Evolutionary conservation across 2,113 vertebrate genomes (phyloP), one percentile per base, ranked within the genome.

Genomic region (Neopipo cinnamomea): DNA sequence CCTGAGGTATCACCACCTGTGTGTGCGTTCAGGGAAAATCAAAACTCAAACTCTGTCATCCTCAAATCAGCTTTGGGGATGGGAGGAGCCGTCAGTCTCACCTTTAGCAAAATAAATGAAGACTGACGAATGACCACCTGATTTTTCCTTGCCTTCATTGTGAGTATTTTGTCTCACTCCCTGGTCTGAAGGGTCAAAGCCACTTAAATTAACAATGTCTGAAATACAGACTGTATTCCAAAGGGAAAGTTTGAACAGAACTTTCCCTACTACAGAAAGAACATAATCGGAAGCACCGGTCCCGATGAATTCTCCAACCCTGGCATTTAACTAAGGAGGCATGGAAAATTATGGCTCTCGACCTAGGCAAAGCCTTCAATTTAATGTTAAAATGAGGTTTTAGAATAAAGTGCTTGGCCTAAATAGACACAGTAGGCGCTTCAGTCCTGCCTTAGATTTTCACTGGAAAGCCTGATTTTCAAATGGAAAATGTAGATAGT

Each of bases 11-110:
- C 19, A 3, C 71, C 28, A 53, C 30, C 46, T 33, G 25, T 1
- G 20, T 41, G 28, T 53, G 50, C 31, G 1, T 68, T 86, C 85
- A 49, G 79, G 96, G 93, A 97, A 98, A 97, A 98, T 96, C 96
- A 98, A 97, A 98, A 95, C 94, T 98, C 96, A 95, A 96, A 94
- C 88, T 96, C 87, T 94, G 93, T 96, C 97, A 78, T 77, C 86
- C 92, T 79, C 75, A 85, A 59, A 65, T 71, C 68, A 82, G 49
- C 88, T 93, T 49, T 90, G 83, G 76, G 79, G 83, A 95, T 92
- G 65, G 88, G 72, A 81, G 56, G 37, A 91, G 47, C 13, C 7
- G 63, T 59, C 85, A 77, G 83, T 93, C 90, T 95, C 90, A n/a
- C 77, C 30, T 22, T 58, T 75, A 77, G 59, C 7, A 12, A 88